Percentiles rank a stretch among this genome's conserved stretches.
phyloP scores from a whole-genome alignment of 1,140 invertebrate genomes.

The Brachionus calyciflorus region DNA sequence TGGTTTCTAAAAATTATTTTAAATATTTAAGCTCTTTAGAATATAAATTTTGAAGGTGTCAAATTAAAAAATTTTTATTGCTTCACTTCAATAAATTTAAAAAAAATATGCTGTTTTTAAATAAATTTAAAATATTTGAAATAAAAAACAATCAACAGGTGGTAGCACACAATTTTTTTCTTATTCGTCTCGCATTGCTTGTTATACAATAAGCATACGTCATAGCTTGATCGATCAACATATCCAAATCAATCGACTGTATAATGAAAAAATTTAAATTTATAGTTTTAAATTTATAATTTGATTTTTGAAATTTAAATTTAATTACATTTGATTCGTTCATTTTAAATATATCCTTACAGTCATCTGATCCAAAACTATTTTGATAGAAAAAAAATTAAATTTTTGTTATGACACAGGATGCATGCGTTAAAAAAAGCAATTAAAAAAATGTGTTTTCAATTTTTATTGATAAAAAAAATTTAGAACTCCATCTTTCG shows the following conservation, averaged over 20 bases:
- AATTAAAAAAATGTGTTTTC: no score
- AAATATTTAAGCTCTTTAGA: no score
- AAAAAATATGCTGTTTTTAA: not conserved
- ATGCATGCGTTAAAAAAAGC: no score
- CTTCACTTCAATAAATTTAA: not conserved
- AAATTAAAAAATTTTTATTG: not conserved
- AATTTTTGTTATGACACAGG: no score
- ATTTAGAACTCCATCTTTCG: no score
- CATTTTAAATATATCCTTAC: no score
- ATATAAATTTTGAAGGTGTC: not conserved
- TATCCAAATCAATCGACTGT: not conserved
- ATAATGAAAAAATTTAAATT: no score
- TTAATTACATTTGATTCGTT: no score
- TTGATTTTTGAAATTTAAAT: not conserved
- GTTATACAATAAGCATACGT: slow-evolving; percentile 14
- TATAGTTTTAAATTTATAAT: not conserved
- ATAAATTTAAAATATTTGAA: slow-evolving; percentile 7
- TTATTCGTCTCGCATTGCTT: slow-evolving; percentile 1
- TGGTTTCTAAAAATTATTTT: no score
- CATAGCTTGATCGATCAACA: slow-evolving; percentile 3
- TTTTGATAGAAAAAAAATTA: no score
- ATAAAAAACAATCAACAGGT: not conserved
- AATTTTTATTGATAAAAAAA: no score
- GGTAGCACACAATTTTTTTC: not conserved
- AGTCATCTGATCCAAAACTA: no score